Conservation (phyloP, 2,113 vertebrate species). For the Barnardius zonarius region DNA sequence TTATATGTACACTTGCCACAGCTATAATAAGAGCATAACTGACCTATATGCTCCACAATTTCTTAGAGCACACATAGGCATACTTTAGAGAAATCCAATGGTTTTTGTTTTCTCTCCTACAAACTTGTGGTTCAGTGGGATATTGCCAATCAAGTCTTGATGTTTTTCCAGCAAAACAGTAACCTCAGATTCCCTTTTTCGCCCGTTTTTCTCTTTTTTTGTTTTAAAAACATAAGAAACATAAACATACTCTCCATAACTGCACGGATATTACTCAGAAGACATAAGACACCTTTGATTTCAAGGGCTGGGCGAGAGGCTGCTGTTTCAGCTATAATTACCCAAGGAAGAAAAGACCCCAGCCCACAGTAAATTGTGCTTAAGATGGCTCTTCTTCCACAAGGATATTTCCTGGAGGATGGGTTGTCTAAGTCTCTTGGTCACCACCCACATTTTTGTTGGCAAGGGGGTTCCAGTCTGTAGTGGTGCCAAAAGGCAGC, state of each 20-base stretch:
- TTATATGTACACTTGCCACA: constrained; percentile 53
- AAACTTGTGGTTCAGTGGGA: constrained; percentile 71
- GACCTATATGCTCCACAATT: constrained; percentile 54
- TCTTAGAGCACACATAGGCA: constrained; percentile 59
- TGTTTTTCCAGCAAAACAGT: constrained; percentile 67
- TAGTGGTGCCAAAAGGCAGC: background rate
- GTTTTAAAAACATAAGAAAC: constrained; percentile 25
- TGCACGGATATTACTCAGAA: constrained; percentile 39
- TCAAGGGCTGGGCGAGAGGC: background rate
- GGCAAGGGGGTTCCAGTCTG: background rate
- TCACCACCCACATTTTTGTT: background rate
- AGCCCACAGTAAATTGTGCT: background rate
- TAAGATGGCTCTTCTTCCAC: background rate
- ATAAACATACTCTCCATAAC: constrained; percentile 40
- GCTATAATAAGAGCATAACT: constrained; percentile 59
- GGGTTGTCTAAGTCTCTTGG: background rate
- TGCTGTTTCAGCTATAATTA: background rate
- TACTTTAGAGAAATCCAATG: constrained; percentile 63
- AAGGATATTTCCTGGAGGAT: background rate
- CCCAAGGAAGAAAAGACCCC: background rate
- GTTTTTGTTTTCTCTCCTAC: constrained; percentile 70
- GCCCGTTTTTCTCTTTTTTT: background rate
- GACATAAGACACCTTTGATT: constrained; percentile 4
- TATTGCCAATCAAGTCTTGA: constrained; percentile 74
- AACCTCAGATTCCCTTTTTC: constrained; percentile 68